Base-by-base conservation (phyloP, 1,140 invertebrate species). In the Drosophila truncata region DNA sequence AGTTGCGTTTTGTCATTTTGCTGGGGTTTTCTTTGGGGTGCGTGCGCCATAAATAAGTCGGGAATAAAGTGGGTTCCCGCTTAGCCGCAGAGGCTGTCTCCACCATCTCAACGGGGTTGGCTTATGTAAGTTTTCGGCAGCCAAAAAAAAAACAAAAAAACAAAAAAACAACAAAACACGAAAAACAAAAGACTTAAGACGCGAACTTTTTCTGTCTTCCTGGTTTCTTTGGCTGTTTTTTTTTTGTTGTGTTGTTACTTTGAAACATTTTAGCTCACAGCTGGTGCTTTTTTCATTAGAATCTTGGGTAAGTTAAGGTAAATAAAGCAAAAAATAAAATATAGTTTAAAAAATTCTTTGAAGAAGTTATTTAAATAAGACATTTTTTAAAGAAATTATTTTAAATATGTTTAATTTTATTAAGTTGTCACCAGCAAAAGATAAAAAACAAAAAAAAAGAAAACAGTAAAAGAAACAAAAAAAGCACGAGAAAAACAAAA, bases 111-210 rank as follows among this genome's bases (percentile, higher is more conserved):
- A 14, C 23, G 11, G 2, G 4, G 31, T 44, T 73, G 4, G 31
- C 54, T 73, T 73, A 73, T 73, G 37, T 73, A 69, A 69, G 49
- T 31, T 61, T 35, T 42, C 14, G 41, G 27, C 20, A 23, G n/a
- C 52, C 35, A 23, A 62, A 25, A 46, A 20, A 2, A 20, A 44
- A 14, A 13, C 1, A 44, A 20, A 13, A 20, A 20, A 13, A 42
- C 4, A 7, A 39, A 39, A 16, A 39, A 8, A 39, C n/a, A 39
- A 18, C 27, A 27, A 31, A 50, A 42, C 25, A 20, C 20, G 29
- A 37, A 66, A 80, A 67, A 86, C 75, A 82, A 86, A 82, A 82
- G 79, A 86, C 82, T 86, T 70, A 78, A 78, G 82, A 80, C 73
- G 64, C 82, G 35, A 85, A 80, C 82, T 78, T 71, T 57, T 73